Percentiles rank a stretch among this genome's conserved stretches.
Conservation (phyloP, 2,888 invertebrate genomes). For the Ochropacha duplaris region DNA sequence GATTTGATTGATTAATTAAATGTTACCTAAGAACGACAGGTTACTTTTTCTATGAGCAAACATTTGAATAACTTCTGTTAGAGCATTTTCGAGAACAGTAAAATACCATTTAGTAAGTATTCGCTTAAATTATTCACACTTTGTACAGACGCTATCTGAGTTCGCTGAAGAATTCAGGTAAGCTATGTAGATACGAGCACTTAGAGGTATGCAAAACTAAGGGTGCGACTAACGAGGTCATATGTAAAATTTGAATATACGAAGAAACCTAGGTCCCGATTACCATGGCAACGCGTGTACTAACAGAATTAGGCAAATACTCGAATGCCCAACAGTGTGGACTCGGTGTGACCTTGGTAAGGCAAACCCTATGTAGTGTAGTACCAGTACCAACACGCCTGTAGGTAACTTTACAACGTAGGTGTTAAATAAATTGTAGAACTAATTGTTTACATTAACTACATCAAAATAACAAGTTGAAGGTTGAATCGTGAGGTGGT, state of each 20-base stretch:
- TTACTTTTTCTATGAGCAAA: no score
- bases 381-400: neutral
- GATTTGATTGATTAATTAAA: no score
- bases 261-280: constrained; percentile 38
- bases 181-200: no score
- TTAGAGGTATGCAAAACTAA: neutral
- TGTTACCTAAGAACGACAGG: no score
- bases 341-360: constrained; percentile 27
- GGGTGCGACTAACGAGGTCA: neutral
- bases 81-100: no score
- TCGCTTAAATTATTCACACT: neutral
- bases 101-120: neutral
- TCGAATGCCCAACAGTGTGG: constrained; percentile 17
- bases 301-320: constrained; percentile 73
- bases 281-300: constrained; percentile 54
- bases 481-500: neutral
- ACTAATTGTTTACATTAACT: neutral
- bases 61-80: no score
- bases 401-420: neutral
- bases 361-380: constrained; percentile 10
- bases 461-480: neutral
- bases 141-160: neutral
- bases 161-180: neutral
- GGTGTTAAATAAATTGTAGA: neutral
- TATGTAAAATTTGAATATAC: constrained; percentile 43